Percentiles rank a stretch among this genome's conserved stretches.
These are phyloP conservation scores for Fragum fragum DNA, from an alignment of 2,888 invertebrate species.

Conservation along the genomic window DNA sequence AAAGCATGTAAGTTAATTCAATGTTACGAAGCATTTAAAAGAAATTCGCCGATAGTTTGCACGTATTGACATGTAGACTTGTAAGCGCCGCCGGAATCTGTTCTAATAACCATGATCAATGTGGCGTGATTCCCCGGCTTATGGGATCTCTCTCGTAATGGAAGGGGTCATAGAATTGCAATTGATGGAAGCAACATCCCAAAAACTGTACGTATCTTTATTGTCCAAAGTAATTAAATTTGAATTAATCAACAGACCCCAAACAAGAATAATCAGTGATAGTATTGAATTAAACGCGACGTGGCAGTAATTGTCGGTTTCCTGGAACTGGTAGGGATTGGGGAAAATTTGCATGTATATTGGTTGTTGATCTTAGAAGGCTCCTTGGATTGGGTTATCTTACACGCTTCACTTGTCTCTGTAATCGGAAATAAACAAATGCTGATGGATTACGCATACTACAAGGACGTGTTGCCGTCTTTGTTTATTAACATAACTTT, in stretches of 20 bases:
- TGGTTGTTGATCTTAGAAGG: conserved; percentile 62
- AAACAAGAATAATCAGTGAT: conserved; percentile 66
- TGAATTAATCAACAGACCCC: conserved; percentile 80
- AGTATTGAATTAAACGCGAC: conserved; percentile 70
- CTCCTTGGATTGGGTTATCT: conserved; percentile 47
- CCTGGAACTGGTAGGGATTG: conserved; percentile 4
- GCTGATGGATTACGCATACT: conserved; percentile 19
- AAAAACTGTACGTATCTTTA: conserved; percentile 59
- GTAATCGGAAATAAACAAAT: conserved; percentile 50
- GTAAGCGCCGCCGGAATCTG: conserved; percentile 50
- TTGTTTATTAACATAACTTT: not conserved
- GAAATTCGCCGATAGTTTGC: conserved; percentile 10
- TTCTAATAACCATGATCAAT: conserved; percentile 35
- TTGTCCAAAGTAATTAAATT: conserved; percentile 78
- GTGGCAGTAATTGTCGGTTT: conserved; percentile 62
- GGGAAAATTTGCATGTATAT: conserved; percentile 68
- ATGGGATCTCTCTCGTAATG: conserved; percentile 42
- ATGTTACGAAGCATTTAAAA: conserved; percentile 4
- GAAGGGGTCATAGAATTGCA: conserved; percentile 40
- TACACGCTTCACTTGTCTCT: conserved; percentile 51
- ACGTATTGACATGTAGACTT: conserved; percentile 38
- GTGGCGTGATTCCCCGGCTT: conserved; percentile 31
- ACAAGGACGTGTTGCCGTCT: not conserved
- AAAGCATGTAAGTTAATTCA: not conserved
- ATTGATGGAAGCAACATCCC: conserved; percentile 32